phyloP scores from a whole-genome alignment of 2,113 vertebrate genomes.

The Rhodinocichla rosea region DNA sequence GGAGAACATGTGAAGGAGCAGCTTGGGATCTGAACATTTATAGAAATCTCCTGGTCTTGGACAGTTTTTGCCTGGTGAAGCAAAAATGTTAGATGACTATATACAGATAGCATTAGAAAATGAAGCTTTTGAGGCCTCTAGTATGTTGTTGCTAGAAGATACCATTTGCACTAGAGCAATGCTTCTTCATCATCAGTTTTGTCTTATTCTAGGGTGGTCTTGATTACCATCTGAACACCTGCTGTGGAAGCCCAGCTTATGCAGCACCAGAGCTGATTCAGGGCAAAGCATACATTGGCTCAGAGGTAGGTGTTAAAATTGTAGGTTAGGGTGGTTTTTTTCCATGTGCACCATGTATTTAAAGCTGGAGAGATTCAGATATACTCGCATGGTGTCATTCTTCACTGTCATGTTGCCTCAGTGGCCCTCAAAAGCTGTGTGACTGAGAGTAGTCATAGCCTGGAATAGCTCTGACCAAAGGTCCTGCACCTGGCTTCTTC shows the following conservation, averaged over 20 bases:
- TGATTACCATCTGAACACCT: slow-evolving; percentile 87
- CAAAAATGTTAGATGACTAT: not conserved
- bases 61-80: not conserved
- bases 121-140: not conserved
- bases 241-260: slow-evolving; percentile 93
- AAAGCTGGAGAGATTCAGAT: not conserved
- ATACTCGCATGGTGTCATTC: not conserved
- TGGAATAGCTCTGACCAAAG: not conserved
- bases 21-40: not conserved
- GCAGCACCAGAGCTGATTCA: slow-evolving; percentile 95
- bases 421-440: not conserved
- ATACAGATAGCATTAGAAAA: not conserved
- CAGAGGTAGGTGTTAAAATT: slow-evolving; percentile 77
- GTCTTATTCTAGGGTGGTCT: slow-evolving; percentile 80
- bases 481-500: not conserved
- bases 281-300: slow-evolving; percentile 93
- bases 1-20: not conserved
- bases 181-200: not conserved
- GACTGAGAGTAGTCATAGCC: not conserved
- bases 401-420: rapidly evolving
- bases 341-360: rapidly evolving
- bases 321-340: rapidly evolving
- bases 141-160: not conserved
- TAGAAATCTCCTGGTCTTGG: not conserved
- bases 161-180: not conserved